Evolutionary conservation across 2,113 vertebrate genomes (phyloP).

Genomic region (Sander vitreus): DNA sequence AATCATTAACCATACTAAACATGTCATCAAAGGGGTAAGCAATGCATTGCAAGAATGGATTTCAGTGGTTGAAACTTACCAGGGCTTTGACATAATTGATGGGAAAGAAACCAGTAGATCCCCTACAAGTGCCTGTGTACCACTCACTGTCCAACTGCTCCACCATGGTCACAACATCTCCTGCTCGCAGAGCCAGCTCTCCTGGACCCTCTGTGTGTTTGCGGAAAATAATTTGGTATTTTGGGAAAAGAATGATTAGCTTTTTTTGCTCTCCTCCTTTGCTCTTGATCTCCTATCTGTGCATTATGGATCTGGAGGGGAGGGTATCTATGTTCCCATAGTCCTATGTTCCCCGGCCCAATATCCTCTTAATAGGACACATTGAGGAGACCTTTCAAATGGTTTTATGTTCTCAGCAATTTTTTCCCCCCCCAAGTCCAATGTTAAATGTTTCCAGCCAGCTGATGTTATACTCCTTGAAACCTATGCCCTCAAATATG

Average conservation of each 20-base stretch:
- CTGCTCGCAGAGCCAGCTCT: conserved; percentile 89
- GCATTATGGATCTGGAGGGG: neutral
- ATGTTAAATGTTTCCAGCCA: no score
- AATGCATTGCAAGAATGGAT: neutral
- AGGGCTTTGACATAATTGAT: conserved; percentile 89
- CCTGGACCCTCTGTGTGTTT: conserved; percentile 85
- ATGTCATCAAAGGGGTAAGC: neutral
- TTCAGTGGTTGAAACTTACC: conserved; percentile 81
- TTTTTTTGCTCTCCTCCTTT: no score
- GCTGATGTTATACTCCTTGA: no score
- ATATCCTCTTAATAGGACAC: no score
- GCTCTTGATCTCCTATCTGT: no score
- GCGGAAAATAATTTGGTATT: neutral
- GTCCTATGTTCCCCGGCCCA: no score
- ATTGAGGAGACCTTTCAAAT: no score
- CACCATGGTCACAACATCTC: conserved; percentile 89
- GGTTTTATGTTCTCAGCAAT: no score
- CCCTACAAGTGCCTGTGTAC: conserved; percentile 91
- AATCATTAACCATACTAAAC: neutral
- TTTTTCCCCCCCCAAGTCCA: no score
- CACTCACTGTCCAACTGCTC: conserved; percentile 91
- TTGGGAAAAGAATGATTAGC: neutral
- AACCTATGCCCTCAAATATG: no score
- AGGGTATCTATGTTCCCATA: no score
- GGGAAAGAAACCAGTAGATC: conserved; percentile 91